These are phyloP conservation scores for Homalodisca vitripennis DNA, from an alignment of 1,140 invertebrate species.

Conservation along the genomic window DNA sequence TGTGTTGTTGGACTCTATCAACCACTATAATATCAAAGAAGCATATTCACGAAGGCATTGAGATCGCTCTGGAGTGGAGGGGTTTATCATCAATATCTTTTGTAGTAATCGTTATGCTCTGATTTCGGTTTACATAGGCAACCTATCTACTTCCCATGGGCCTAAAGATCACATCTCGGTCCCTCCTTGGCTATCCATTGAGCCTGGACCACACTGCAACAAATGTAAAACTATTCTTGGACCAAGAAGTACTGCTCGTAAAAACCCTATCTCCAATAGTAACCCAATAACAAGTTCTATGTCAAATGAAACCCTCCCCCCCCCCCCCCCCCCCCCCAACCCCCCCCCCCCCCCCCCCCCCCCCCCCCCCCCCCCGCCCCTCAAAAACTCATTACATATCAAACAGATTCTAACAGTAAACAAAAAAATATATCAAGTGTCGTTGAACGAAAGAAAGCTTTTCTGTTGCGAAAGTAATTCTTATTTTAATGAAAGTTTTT, in stretches of 20 bases:
- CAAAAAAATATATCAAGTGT: too few relatives aligned
- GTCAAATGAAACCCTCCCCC: too few relatives aligned
- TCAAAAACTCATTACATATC: too few relatives aligned
- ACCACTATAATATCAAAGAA: slow-evolving; percentile 21
- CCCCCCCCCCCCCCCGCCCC: too few relatives aligned
- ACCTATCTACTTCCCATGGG: slow-evolving; percentile 53
- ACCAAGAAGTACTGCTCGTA: neutral
- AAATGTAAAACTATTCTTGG: slow-evolving; percentile 48
- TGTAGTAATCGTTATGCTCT: slow-evolving; percentile 50
- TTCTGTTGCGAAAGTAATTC: too few relatives aligned
- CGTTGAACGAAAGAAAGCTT: too few relatives aligned
- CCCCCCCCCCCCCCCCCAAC: too few relatives aligned
- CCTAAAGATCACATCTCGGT: slow-evolving; percentile 49
- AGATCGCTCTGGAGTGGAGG: slow-evolving; percentile 22
- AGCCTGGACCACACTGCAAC: slow-evolving; percentile 47
- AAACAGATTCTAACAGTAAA: too few relatives aligned
- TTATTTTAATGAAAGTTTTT: too few relatives aligned
- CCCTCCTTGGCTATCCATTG: slow-evolving; percentile 51
- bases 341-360: too few relatives aligned
- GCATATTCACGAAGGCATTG: slow-evolving; percentile 6
- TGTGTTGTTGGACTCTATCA: slow-evolving; percentile 50
- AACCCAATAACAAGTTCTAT: neutral
- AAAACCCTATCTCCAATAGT: too few relatives aligned
- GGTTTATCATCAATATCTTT: slow-evolving; percentile 50
- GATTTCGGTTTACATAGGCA: slow-evolving; percentile 55